Base-by-base conservation (phyloP, 2,797 vertebrate species). In the Chaunax sp. region DNA sequence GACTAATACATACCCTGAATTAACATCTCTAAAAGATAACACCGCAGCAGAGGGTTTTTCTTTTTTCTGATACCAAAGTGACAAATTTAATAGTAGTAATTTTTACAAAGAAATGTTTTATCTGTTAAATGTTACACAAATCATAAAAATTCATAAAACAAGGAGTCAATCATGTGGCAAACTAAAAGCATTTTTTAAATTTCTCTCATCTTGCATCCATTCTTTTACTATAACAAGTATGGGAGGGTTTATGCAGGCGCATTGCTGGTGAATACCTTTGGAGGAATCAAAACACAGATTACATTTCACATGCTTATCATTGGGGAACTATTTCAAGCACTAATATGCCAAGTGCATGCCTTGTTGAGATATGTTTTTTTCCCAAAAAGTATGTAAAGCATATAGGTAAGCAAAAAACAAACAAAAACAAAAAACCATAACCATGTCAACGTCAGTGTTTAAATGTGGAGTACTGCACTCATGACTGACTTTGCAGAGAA, bases 1-100 rank as follows among this genome's bases (percentile, higher is more conserved):
- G 93, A 94, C 92, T 90, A 96, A 93, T 92, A 95, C 93, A 95
- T 88, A 96, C 95, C 95, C 95, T 96, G 95, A 97, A 97, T 92
- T 90, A 93, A 95, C 88, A 92, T 94, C 87, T 93, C 93, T 91
- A 91, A 95, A 91, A 88, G 92, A 89, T 91, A 92, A 91, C 87
- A 91, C 84, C 82, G 64, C 83, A 95, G 93, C 85, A 89, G 66
- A 85, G 68, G 75, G 91, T 92, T 84, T 78, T 72, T 65, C 69
- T 72, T 50, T 15, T 23, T 49, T 52, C 35, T 37, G 63, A 93
- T 91, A 81, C 74, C 60, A 91, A 95, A 95, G 89, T 81, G 78
- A 90, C 84, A 88, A 94, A 84, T 85, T 75, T 76, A 73, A 78
- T 71, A 71, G 50, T 64, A 75, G 72, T 75, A 66, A n/a, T 69